phyloP scores from a whole-genome alignment of 53 echinoderm and acorn worm species.

The Antedon mediterranea region DNA sequence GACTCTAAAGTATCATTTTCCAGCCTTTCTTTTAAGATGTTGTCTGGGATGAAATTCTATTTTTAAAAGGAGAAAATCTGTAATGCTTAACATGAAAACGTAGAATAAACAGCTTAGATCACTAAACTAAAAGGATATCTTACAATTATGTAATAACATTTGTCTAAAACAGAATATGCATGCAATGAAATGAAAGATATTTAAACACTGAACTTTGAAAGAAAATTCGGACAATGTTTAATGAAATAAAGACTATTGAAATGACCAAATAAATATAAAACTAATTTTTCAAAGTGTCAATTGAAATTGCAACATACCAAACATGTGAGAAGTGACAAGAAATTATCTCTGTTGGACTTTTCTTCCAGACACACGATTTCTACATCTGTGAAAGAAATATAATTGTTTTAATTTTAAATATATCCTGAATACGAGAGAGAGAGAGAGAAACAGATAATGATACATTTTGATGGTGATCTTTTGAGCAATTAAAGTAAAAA shows the following conservation, averaged over 20 bases:
- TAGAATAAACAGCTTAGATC: neutral
- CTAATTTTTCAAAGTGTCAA: neutral
- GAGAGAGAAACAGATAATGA: too few relatives aligned
- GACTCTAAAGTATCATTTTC: slow-evolving; percentile 81
- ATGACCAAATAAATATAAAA: too few relatives aligned
- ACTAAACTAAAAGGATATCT: too few relatives aligned
- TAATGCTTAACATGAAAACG: neutral
- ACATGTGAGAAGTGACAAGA: slow-evolving; percentile 41
- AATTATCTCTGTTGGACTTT: slow-evolving; percentile 27
- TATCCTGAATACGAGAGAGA: too few relatives aligned
- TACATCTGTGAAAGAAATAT: slow-evolving; percentile 36
- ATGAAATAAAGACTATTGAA: too few relatives aligned
- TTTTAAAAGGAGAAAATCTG: neutral
- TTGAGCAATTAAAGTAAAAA: too few relatives aligned
- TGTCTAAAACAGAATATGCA: too few relatives aligned
- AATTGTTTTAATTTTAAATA: too few relatives aligned
- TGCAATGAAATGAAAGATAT: too few relatives aligned
- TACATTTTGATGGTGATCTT: too few relatives aligned
- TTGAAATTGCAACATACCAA: slow-evolving; percentile 23
- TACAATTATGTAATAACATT: neutral
- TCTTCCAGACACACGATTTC: slow-evolving; percentile 40
- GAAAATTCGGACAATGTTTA: too few relatives aligned
- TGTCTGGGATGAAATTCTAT: slow-evolving; percentile 50
- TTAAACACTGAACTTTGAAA: too few relatives aligned
- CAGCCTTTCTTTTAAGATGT: slow-evolving; percentile 66